Base-by-base conservation (phyloP, 2,113 vertebrate genomes). In the Tonatia bakeri region DNA sequence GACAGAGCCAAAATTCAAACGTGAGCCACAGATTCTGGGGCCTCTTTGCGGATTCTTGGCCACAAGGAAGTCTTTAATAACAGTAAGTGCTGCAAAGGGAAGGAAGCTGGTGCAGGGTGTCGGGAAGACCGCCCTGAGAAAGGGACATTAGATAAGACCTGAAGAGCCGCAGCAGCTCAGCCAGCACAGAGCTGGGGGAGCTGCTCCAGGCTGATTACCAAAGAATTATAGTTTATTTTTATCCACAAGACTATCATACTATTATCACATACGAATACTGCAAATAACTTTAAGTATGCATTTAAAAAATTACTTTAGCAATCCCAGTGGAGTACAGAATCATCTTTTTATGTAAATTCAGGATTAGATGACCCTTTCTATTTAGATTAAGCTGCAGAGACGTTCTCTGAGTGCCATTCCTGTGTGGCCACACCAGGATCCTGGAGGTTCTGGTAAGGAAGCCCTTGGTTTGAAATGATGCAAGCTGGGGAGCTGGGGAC, bases 261-360 rank as follows among this genome's bases (percentile, higher is more conserved):
- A 11, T 56, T 36, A 83, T 43, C 43, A 64, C 33, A 67, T 8
- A 65, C 28, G 12, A 10, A 50, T 33, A 54, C 56, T 54, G 54
- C 82, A 93, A 96, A 70, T 85, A 77, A 43, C 54, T 43, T 56
- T 64, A 77, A 73, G 47, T 24, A 47, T 26, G 36, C 65, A 59
- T 67, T 82, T 47, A 3, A 82, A 96, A 93, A 65, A 90, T 91
- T 77, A 61, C 79, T 80, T 94, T 94, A 70, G 33, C 33, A 76
- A 94, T 90, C 26, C n/a, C 59, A 54, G 1, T 8, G n/a, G 77
- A 82, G n/a, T 47, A 70, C 59, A 89, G n/a, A 88, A 86, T 79
- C 85, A n/a, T 77, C 86, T 88, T 89, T 94, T 86, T 47, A 84
- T 72, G 81, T n/a, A 95, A 94, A 91, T 92, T 81, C 17, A 33